Evolutionary conservation across 2,888 invertebrate genomes (phyloP), one percentile per base, ranked within the genome.

Genomic region (Catocala sponsa): DNA sequence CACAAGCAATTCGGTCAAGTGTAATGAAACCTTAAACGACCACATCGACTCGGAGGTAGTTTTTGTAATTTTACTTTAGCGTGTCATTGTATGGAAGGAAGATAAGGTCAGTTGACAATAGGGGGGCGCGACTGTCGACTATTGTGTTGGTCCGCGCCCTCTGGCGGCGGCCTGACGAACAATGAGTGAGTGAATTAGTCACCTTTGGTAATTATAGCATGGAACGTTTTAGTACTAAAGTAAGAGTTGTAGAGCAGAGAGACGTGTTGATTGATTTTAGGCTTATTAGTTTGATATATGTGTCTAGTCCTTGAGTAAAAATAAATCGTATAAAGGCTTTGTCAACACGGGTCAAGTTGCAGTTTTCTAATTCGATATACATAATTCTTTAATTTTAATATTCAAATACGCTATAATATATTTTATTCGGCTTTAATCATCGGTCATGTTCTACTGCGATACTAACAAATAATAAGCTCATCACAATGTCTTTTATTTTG

Each of bases 31-130:
- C 41, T 59, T 62, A 55, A 41, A 52, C 6, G 44, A 47, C 42
- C 35, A 38, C 35, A 38, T 38, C 35, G 4, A 38, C 35, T 38
- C 6, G 9, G 35, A 38, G 35, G 35, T 38, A 33, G 47, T 72
- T 70, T 72, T 63, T 53, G 63, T 81, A 74, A 79, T 81, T 78
- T 66, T 70, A 50, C 59, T 64, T 73, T 78, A 67, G 76, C 81
- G 72, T 82, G 82, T 72, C 76, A 71, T 72, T 70, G 68, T 68
- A 72, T 67, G 63, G 63, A 70, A 59, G 63, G 56, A 76, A 81
- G 83, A 82, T 82, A 86, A 89, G 87, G 87, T 83, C 85, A 81
- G 38, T 79, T 59, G 70, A 89, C 87, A 89, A 86, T 88, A 76
- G 81, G 82, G 25, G 82, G 88, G 87, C 70, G 84, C 82, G 83